Base-by-base conservation (phyloP, 1,140 invertebrate genomes). In the Diorhabda sublineata region DNA sequence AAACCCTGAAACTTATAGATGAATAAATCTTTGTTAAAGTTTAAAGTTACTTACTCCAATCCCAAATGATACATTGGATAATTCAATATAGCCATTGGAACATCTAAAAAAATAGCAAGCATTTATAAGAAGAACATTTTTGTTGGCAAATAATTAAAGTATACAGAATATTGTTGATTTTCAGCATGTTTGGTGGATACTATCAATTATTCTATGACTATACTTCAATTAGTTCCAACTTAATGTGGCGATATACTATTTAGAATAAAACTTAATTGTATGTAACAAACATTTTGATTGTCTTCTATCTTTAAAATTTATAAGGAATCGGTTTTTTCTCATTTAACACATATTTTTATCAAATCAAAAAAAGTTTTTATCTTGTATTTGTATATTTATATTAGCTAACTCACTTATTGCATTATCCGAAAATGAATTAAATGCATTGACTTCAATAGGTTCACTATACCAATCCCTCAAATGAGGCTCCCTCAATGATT, bases 371-470 rank as follows among this genome's bases (percentile, higher is more conserved):
- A 26, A 26, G 26, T 26, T 26, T 3, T 3, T 58, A 45, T 26
- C n/a, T 57, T 11, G 56, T 8, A 8, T 2, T 57, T 11, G 8
- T 57, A 57, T 57, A 57, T 57, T 57, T 57, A 57, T 26, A 26
- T 26, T 26, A 26, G 26, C 26, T 67, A 26, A 67, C 85, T 85
- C 84, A 92, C 91, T 91, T 83, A 92, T 91, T 65, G 90, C 86
- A 81, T 92, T 92, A 61, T 86, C 85, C 75, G 87, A 85, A 76
- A 88, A 90, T 2, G 86, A 89, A 74, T 91, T 89, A 76, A 89
- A 90, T 3, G 90, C 90, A 77, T 92, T 92, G 0, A 92, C 90
- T 77, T 87, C 86, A 2, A 87, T 90, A 4, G 91, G 90, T 74
- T 89, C 85, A 2, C 88, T 87, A 0, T 84, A 85, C 90, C 90